A percentile compares a stretch with the other conserved stretches of the same genome.
phyloP scores from a whole-genome alignment of 92 coral and sea anemone species.

The Pocillopora meandrina region DNA sequence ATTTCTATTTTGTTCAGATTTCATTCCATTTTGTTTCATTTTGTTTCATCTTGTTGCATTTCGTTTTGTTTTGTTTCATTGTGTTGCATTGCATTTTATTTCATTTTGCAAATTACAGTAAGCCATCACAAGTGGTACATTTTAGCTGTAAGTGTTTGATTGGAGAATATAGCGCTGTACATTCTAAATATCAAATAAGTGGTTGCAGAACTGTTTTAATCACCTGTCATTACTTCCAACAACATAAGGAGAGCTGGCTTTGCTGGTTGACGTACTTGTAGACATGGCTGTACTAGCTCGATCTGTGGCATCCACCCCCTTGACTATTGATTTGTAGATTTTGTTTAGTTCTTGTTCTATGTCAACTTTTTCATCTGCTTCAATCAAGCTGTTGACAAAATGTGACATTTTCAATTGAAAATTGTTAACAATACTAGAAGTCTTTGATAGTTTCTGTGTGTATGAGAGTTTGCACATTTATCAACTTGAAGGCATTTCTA shows the following conservation, averaged over 20 bases:
- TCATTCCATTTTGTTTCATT: no score
- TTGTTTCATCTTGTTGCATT: no score
- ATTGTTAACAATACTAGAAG: background rate
- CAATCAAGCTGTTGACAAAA: conserved; percentile 63
- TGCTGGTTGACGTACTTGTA: conserved; percentile 53
- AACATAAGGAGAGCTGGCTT: conserved; percentile 72
- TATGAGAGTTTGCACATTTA: no score
- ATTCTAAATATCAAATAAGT: no score
- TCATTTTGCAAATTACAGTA: no score
- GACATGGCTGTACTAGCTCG: conserved; percentile 81
- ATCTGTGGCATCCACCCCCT: conserved; percentile 75
- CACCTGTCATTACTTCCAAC: conserved; percentile 87
- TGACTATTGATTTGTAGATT: conserved; percentile 79
- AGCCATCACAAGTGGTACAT: no score
- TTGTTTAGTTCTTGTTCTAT: conserved; percentile 83
- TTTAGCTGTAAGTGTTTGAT: no score
- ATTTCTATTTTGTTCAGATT: no score
- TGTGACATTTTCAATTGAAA: background rate
- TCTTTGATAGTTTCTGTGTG: no score
- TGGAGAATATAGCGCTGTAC: no score
- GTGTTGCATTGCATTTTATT: no score
- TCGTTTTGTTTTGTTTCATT: no score
- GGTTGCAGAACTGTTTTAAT: background rate
- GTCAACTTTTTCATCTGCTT: conserved; percentile 89
- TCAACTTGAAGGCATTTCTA: background rate